Percentiles rank a stretch among this genome's conserved stretches.
These are phyloP conservation scores for Chloebia gouldiae DNA, from an alignment of 2,113 vertebrate species.

Conservation along the genomic window DNA sequence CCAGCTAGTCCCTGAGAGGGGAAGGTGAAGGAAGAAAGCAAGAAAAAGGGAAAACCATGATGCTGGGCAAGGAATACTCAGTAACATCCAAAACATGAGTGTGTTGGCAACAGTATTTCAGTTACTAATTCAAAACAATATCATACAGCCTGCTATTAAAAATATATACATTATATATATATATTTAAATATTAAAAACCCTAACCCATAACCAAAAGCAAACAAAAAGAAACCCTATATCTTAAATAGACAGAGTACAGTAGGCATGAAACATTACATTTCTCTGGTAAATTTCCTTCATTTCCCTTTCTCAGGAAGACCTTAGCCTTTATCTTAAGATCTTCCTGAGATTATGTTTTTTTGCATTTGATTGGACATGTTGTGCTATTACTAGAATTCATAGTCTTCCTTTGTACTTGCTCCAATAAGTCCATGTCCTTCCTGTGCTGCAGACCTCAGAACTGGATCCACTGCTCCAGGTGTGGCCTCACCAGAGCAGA, in stretches of 20 bases:
- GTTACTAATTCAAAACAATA: background rate
- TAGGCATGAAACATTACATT: background rate
- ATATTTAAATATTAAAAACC: background rate
- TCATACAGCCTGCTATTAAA: background rate
- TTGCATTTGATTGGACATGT: background rate
- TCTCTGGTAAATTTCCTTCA: background rate
- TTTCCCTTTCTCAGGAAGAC: background rate
- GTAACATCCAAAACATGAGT: background rate
- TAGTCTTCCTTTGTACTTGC: background rate
- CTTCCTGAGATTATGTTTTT: background rate
- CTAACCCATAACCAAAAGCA: background rate
- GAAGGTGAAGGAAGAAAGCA: background rate
- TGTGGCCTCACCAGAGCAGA: background rate
- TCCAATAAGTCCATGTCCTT: background rate
- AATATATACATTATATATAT: background rate
- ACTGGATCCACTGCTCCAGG: no score
- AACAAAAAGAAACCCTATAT: background rate
- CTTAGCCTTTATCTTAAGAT: background rate
- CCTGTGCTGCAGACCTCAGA: background rate
- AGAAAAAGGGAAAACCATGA: background rate
- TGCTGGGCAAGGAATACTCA: background rate
- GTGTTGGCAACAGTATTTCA: background rate
- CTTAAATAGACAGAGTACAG: background rate
- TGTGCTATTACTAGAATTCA: background rate
- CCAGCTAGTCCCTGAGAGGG: background rate